Base-by-base conservation (phyloP, 1,140 invertebrate genomes). In the Stenopsyche tienmushanensis region DNA sequence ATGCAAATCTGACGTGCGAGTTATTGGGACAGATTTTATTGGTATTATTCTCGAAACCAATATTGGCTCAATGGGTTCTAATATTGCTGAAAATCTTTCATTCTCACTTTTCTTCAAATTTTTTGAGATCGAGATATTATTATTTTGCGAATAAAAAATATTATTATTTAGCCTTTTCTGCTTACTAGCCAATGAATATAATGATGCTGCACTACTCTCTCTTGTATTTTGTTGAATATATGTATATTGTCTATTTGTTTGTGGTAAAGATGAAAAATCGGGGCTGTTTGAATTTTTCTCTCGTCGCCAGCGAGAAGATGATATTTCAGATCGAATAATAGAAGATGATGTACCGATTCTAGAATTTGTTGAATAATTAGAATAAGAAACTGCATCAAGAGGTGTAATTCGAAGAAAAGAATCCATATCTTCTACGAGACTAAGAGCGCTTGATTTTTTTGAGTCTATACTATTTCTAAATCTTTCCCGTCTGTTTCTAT, bases 271-370 rank as follows among this genome's bases (percentile, higher is more conserved):
- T 29, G 59, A 42, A 26, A 64, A 70, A 47, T 70, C 65, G 1
- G 69, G 69, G 66, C 65, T 70, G 9, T n/a, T n/a, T n/a, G 42
- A 21, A 1, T 71, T 64, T 41, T 71, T 75, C 45, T 74, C 73
- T 7, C 64, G 59, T 76, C 78, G 76, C 80, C 80, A 81, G 26
- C 73, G 71, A 0, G 79, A 81, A 1, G 80, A 81, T n/a, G 77
- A 77, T 20, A 80, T 66, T 67, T 81, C 80, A 10, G 80, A 81
- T 71, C 77, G 76, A 0, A 81, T 54, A 45, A 81, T 76, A 10
- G 74, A 75, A 13, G 74, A 74, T 50, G 74, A 75, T n/a, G 72
- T 73, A 49, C 20, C 44, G 44, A 49, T 50, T 58, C 29, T 49
- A n/a, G 17, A 49, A 44, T 41, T 29, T 18, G 55, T 52, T 24